phyloP scores from a whole-genome alignment of 2,113 vertebrate species.

The Falcunculus frontatus region DNA sequence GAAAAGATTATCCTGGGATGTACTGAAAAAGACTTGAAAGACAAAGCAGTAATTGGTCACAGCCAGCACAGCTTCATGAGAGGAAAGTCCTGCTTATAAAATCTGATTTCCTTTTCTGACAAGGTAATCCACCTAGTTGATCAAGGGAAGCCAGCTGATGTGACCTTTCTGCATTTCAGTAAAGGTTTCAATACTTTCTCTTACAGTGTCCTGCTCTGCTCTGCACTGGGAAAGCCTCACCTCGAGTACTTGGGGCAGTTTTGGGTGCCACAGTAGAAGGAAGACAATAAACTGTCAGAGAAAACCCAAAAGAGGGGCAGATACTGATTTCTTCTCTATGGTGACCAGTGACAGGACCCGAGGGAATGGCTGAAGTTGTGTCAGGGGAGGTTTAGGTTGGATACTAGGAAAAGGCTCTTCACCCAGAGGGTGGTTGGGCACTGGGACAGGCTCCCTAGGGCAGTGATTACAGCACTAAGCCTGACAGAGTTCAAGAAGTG shows the following conservation, averaged over 20 bases:
- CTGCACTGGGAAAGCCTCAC: not conserved
- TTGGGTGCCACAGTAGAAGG: not conserved
- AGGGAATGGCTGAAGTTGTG: not conserved
- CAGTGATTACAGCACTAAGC: not conserved
- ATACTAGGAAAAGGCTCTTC: not conserved
- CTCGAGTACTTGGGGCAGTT: not conserved
- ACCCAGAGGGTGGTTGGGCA: fast-evolving
- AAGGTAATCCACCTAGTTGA: not conserved
- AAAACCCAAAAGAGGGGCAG: not conserved
- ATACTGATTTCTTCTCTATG: not conserved
- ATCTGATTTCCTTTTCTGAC: not conserved
- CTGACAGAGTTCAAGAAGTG: not conserved
- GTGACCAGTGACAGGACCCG: not conserved
- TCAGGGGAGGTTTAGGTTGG: not conserved
- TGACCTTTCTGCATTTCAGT: not conserved
- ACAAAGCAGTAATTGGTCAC: not conserved
- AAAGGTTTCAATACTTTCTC: not conserved
- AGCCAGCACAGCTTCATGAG: not conserved
- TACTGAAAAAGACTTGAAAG: not conserved
- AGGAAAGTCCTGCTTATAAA: not conserved
- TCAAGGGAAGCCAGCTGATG: not conserved
- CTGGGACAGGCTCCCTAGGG: not conserved
- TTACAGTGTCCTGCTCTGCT: not conserved
- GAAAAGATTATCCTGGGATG: not conserved
- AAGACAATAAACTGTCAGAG: not conserved